Evolutionary conservation across 2,888 invertebrate genomes (phyloP).

Genomic region (Argyresthia albistria): DNA sequence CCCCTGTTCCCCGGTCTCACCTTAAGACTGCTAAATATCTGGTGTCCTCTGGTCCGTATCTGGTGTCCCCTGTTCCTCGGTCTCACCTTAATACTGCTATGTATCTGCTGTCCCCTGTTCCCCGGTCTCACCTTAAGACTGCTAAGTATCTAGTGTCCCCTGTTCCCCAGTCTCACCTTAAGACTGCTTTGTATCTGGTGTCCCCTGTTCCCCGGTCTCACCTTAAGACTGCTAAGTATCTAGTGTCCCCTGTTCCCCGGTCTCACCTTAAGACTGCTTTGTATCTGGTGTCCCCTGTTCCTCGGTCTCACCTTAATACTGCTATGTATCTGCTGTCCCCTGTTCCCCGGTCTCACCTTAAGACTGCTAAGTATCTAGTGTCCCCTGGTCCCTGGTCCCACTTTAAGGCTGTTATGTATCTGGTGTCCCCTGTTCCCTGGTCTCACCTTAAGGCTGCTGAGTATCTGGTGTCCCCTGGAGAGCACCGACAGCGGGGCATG

Average conservation of each 20-base stretch:
- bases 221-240: constrained; percentile 24
- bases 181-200: too few species aligned
- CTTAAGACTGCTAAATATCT: background rate
- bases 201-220: too few species aligned
- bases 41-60: too few species aligned
- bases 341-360: background rate
- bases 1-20: too few species aligned
- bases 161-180: constrained; percentile 70
- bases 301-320: constrained; percentile 75
- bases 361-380: background rate
- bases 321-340: constrained; percentile 83
- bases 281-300: too few species aligned
- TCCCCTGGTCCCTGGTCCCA: background rate
- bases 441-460: constrained; percentile 82
- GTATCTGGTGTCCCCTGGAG: constrained; percentile 87
- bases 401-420: background rate
- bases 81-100: too few species aligned
- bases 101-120: too few species aligned
- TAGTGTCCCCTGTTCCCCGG: too few species aligned
- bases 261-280: background rate
- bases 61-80: too few species aligned
- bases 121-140: constrained; percentile 76
- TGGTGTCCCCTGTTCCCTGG: too few species aligned
- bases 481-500: constrained; percentile 80
- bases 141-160: constrained; percentile 87